Percentiles rank a stretch among this genome's conserved stretches.
Conservation (phyloP, 1,140 invertebrate genomes). For the Rhagoletis zephyria region DNA sequence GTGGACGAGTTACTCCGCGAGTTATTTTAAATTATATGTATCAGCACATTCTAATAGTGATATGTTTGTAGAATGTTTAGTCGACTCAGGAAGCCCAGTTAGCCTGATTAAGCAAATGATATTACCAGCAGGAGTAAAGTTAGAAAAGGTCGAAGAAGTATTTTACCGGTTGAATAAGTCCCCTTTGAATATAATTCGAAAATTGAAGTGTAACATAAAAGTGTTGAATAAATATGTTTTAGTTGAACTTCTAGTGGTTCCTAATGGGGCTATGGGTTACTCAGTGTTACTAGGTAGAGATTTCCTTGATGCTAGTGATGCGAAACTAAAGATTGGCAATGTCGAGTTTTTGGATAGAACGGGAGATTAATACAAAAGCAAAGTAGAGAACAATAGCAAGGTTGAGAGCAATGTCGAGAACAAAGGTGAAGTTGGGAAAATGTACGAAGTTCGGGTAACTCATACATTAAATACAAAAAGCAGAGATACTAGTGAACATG, state of each 20-base stretch:
- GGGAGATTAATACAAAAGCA: not conserved
- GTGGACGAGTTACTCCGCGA: not conserved
- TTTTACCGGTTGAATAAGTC: not conserved
- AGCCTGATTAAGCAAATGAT: not conserved
- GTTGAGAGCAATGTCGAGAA: not conserved
- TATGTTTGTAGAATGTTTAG: no score
- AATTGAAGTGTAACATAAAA: not conserved
- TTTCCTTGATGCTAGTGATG: not conserved
- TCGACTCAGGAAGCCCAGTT: not conserved
- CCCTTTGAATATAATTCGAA: not conserved
- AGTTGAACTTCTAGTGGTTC: constrained; percentile 9
- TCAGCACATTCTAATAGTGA: no score
- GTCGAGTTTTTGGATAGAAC: constrained; percentile 3
- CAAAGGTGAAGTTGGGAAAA: not conserved
- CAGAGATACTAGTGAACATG: not conserved
- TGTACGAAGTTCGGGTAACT: not conserved
- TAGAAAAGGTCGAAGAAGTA: not conserved
- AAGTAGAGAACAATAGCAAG: not conserved
- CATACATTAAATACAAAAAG: not conserved
- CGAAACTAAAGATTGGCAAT: not conserved
- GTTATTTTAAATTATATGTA: no score
- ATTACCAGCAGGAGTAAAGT: not conserved
- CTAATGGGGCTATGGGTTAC: not conserved
- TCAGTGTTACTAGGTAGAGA: not conserved
- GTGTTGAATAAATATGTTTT: constrained; percentile 4